phyloP scores from a whole-genome alignment of 2,797 vertebrate genomes.

The Chiloscyllium punctatum region DNA sequence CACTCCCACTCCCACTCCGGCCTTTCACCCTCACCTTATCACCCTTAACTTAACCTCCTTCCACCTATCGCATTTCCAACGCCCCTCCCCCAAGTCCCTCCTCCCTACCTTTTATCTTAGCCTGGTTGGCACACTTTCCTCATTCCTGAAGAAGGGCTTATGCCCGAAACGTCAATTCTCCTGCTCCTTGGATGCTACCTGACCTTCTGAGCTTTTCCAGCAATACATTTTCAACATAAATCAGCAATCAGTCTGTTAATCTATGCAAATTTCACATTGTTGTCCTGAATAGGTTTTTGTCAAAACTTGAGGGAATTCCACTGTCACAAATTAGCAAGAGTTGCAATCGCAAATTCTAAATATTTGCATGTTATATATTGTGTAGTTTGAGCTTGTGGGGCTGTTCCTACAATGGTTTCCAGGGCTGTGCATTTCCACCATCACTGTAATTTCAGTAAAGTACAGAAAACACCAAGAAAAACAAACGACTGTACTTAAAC shows the following conservation, averaged over 20 bases:
- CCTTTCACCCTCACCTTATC: too few species aligned
- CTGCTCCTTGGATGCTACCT: too few species aligned
- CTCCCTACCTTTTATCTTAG: too few species aligned
- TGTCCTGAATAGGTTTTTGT: background rate
- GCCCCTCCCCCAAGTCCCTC: too few species aligned
- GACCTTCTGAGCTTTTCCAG: too few species aligned
- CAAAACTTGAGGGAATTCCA: background rate
- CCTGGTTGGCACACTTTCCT: too few species aligned
- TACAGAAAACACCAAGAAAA: background rate
- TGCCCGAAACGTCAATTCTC: too few species aligned
- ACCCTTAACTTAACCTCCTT: too few species aligned
- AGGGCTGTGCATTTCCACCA: background rate
- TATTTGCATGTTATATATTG: background rate
- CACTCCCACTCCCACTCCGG: too few species aligned
- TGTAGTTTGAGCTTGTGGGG: background rate
- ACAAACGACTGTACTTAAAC: background rate
- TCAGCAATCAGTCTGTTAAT: background rate
- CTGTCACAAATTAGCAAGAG: background rate
- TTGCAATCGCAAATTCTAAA: background rate
- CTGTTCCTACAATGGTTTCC: background rate
- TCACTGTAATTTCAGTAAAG: background rate
- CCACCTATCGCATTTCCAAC: too few species aligned
- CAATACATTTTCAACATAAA: too few species aligned
- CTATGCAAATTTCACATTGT: background rate
- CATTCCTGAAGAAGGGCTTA: too few species aligned